Evolutionary conservation across 2,888 invertebrate species (phyloP).

Genomic region (Falcaria lacertinaria): DNA sequence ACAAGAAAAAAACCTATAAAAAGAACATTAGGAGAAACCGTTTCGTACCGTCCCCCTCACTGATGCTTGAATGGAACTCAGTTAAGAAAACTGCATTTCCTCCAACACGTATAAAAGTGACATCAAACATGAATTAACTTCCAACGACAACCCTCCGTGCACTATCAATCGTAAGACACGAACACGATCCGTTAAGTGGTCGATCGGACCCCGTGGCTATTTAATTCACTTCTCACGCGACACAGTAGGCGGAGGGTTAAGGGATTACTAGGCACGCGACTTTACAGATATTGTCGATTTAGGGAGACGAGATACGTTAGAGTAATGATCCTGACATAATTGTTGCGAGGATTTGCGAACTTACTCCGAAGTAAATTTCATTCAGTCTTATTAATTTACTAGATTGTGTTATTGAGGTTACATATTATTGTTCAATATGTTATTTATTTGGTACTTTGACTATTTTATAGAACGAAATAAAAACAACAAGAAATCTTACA

Average conservation of each 20-base stretch:
- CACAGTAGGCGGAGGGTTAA: slow-evolving; percentile 56
- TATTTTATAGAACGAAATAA: no score
- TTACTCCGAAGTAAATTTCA: slow-evolving; percentile 10
- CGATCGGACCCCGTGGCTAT: slow-evolving; percentile 64
- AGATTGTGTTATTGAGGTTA: no score
- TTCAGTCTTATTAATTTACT: slow-evolving; percentile 1
- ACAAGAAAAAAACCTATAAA: no score
- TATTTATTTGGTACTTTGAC: no score
- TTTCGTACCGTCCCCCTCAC: background rate
- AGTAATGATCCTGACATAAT: slow-evolving; percentile 62
- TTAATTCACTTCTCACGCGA: slow-evolving; percentile 77
- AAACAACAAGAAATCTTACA: no score
- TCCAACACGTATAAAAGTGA: slow-evolving; percentile 63
- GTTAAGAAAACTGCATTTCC: slow-evolving; percentile 63
- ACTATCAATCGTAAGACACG: slow-evolving; percentile 71
- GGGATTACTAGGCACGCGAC: slow-evolving; percentile 73
- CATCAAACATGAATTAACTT: slow-evolving; percentile 77
- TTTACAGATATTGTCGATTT: slow-evolving; percentile 75
- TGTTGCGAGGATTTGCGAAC: slow-evolving; percentile 37
- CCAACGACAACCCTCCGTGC: slow-evolving; percentile 56
- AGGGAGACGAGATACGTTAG: slow-evolving; percentile 43
- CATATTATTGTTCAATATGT: no score
- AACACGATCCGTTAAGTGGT: slow-evolving; percentile 70
- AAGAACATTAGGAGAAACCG: no score
- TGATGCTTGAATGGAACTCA: background rate